Conservation (phyloP, 2,888 invertebrate species). For the Eudemis profundana region DNA sequence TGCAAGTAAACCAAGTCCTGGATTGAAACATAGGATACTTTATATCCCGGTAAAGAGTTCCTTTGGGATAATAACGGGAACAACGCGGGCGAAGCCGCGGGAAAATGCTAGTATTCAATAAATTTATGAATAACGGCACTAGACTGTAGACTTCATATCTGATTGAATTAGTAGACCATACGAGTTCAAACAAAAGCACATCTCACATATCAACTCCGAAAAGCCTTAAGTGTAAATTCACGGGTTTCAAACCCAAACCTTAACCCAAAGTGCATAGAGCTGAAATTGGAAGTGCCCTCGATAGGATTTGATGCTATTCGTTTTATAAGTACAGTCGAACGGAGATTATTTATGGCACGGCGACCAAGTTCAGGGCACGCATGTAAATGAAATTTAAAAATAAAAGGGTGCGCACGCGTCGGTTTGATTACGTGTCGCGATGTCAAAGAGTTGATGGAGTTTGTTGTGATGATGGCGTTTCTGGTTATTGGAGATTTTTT, state of each 20-base stretch:
- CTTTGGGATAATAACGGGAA: too few species aligned
- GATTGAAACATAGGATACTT: too few species aligned
- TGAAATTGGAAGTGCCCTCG: neutral
- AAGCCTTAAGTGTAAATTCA: neutral
- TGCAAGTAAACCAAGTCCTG: too few species aligned
- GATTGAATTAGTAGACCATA: neutral
- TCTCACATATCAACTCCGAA: neutral
- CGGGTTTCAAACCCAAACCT: neutral
- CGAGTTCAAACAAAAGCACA: neutral
- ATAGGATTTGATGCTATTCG: neutral
- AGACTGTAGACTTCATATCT: neutral
- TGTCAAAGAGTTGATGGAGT: constrained; percentile 12
- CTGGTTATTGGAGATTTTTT: too few species aligned
- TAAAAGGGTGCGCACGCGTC: constrained; percentile 54
- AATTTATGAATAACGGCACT: neutral
- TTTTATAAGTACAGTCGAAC: constrained; percentile 17
- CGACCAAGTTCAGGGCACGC: constrained; percentile 57
- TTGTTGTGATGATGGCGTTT: constrained; percentile 1
- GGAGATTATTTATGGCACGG: constrained; percentile 49
- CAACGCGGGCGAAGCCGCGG: neutral
- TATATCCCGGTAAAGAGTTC: too few species aligned
- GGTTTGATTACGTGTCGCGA: constrained; percentile 29
- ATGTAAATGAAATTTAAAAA: constrained; percentile 49
- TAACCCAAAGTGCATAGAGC: neutral
- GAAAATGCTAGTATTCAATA: neutral